phyloP scores from a whole-genome alignment of 2,797 vertebrate species.

The Hapalemur alaotrensis region DNA sequence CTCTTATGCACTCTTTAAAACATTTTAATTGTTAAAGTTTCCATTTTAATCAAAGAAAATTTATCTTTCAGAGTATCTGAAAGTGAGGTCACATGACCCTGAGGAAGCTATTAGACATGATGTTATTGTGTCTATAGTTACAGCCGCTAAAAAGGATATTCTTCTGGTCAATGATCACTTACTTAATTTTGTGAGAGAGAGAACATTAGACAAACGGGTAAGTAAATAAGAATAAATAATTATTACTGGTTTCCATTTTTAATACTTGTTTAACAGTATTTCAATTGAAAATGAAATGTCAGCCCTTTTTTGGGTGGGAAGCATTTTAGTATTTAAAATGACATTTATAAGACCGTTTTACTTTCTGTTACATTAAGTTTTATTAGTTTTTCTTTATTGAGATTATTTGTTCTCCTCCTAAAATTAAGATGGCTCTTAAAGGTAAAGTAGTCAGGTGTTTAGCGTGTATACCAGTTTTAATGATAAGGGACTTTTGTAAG shows the following conservation, averaged over 20 bases:
- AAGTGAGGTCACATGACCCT: conserved; percentile 97
- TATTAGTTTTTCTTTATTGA: neutral
- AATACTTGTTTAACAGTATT: conserved; percentile 24
- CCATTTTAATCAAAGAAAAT: conserved; percentile 45
- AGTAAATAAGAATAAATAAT: conserved; percentile 82
- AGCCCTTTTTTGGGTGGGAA: neutral
- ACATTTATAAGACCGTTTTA: neutral
- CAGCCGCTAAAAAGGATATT: conserved; percentile 97
- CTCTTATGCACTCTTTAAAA: neutral
- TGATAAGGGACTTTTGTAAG: neutral
- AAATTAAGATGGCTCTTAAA: neutral
- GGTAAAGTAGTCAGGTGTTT: neutral
- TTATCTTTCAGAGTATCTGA: conserved; percentile 91
- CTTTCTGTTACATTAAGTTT: conserved; percentile 3
- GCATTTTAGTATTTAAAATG: neutral
- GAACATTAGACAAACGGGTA: conserved; percentile 97
- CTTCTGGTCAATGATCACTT: conserved; percentile 96
- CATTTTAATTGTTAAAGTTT: conserved; percentile 41
- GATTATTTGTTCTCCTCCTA: neutral
- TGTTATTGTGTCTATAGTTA: conserved; percentile 99
- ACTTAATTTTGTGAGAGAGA: conserved; percentile 97
- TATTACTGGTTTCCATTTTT: neutral
- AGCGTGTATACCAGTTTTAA: neutral
- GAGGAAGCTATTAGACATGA: conserved; percentile 98
- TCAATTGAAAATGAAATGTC: conserved; percentile 20